phyloP scores from a whole-genome alignment of 1,140 invertebrate species.

The Aradophagus sp. region DNA sequence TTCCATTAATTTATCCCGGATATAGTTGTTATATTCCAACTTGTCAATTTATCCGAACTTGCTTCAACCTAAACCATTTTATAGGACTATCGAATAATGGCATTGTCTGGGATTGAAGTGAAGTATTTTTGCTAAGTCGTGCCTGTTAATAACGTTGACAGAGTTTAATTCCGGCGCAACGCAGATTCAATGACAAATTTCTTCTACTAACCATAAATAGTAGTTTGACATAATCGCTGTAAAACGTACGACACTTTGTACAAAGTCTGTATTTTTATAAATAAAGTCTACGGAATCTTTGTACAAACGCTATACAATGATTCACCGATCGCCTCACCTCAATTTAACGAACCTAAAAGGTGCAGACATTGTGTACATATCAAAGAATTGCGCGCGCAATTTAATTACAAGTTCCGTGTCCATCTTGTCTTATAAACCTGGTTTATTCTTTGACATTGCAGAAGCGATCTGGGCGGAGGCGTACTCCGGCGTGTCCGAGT shows the following conservation, averaged over 20 bases:
- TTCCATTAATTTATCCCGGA: too few species aligned
- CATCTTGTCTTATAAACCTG: constrained; percentile 10
- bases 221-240: constrained; percentile 14
- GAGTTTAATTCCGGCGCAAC: constrained; percentile 15
- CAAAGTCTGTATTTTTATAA: constrained; percentile 48
- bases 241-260: constrained; percentile 24
- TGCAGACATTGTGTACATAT: constrained; percentile 21
- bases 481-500: constrained; percentile 1
- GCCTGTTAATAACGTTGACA: constrained; percentile 32
- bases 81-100: too few species aligned
- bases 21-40: too few species aligned
- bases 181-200: constrained; percentile 12
- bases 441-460: constrained; percentile 39
- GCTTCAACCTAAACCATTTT: too few species aligned
- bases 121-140: too few species aligned
- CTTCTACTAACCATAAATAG: constrained; percentile 10
- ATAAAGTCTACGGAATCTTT: constrained; percentile 32
- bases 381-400: constrained; percentile 7
- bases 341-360: constrained; percentile 21
- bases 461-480: constrained; percentile 14
- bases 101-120: too few species aligned
- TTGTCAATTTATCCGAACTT: too few species aligned
- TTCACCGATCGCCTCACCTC: constrained; percentile 13
- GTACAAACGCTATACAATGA: constrained; percentile 36
- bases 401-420: neutral